Percentiles rank a stretch among this genome's conserved stretches.
Conservation (phyloP, 37 sponge, comb jelly and placozoan species). For the Agelas oroides region DNA sequence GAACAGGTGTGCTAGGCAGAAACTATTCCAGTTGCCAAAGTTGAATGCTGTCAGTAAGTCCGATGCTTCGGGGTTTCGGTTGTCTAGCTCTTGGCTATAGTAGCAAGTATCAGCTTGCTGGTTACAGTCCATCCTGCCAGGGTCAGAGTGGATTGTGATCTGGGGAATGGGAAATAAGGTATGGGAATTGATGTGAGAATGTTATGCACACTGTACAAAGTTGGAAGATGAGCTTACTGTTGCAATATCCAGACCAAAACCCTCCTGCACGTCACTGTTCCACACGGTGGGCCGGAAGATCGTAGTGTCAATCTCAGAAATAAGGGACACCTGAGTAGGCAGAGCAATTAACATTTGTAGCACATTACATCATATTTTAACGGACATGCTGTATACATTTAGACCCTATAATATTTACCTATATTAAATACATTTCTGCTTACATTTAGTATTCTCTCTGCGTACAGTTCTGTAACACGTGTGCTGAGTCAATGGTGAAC, state of each 20-base stretch:
- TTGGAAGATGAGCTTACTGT: background rate
- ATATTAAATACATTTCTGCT: no score
- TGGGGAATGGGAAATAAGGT: background rate
- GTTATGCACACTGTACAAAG: background rate
- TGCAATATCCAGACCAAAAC: constrained; percentile 23
- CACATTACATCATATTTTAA: no score
- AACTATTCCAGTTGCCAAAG: constrained; percentile 40
- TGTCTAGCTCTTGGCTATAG: constrained; percentile 1
- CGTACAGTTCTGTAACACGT: no score
- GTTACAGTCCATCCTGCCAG: background rate
- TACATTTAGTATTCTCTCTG: no score
- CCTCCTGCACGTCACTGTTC: constrained; percentile 1
- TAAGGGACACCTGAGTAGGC: constrained; percentile 4
- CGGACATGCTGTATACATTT: no score
- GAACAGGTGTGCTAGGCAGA: constrained; percentile 83
- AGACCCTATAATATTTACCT: no score
- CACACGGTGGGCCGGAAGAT: constrained; percentile 26
- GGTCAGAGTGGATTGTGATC: constrained; percentile 42
- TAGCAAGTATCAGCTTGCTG: background rate
- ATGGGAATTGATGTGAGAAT: background rate
- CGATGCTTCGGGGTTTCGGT: constrained; percentile 11
- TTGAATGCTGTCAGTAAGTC: constrained; percentile 46
- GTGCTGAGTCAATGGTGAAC: no score
- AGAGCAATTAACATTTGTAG: no score
- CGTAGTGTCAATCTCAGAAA: constrained; percentile 14